These are phyloP conservation scores for Ochotona princeps DNA, from an alignment of 2,113 vertebrate genomes.

Conservation along the genomic window DNA sequence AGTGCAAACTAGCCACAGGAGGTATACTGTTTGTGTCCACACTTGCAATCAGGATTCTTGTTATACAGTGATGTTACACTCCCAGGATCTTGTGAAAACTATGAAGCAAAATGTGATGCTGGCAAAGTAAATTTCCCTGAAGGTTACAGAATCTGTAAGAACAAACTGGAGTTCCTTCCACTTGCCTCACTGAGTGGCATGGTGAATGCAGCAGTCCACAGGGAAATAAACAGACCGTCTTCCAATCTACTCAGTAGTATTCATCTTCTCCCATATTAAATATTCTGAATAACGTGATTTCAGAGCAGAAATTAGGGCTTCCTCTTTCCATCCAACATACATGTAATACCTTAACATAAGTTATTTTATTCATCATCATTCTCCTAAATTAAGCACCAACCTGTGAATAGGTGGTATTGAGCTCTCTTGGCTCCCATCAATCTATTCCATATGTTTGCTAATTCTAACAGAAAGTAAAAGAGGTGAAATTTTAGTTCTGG, in stretches of 20 bases:
- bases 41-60: neutral
- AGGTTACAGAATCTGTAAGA: neutral
- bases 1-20: neutral
- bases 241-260: neutral
- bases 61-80: neutral
- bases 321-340: neutral
- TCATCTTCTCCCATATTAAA: neutral
- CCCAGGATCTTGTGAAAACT: neutral
- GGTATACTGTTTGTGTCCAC: neutral
- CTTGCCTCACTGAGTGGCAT: neutral
- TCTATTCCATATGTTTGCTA: neutral
- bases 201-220: neutral
- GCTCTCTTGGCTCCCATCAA: neutral
- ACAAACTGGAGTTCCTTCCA: neutral
- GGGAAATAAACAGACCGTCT: neutral
- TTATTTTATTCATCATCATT: slow-evolving; percentile 38
- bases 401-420: neutral
- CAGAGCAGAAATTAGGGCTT: neutral
- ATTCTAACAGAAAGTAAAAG: neutral
- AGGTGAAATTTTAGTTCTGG: neutral
- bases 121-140: neutral
- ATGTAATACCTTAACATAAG: neutral
- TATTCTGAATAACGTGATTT: neutral
- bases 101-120: neutral
- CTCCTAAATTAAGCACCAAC: neutral